phyloP scores from a whole-genome alignment of 2,888 invertebrate genomes.

The Fissipunctia ypsillon region DNA sequence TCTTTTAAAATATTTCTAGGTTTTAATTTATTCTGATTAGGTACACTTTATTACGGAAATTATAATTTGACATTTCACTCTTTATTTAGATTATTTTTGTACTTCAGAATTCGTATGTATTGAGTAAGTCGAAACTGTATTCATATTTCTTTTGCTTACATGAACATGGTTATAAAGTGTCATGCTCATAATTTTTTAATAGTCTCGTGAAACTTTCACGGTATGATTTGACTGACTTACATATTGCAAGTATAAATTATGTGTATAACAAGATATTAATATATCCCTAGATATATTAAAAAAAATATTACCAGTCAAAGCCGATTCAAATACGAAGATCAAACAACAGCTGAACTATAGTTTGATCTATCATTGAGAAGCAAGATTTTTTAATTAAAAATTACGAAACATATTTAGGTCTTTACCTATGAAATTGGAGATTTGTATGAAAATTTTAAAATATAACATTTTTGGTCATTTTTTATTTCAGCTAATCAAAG shows the following conservation, averaged over 20 bases:
- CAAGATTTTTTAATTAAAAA: conserved; percentile 1
- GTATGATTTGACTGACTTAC: conserved; percentile 5
- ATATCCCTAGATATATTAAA: background rate
- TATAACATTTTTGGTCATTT: no score
- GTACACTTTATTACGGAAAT: background rate
- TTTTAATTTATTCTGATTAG: background rate
- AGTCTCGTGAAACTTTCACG: conserved; percentile 1
- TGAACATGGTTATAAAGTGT: background rate
- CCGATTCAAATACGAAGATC: background rate
- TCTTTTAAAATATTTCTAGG: background rate
- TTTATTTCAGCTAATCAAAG: no score
- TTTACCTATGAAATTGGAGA: no score
- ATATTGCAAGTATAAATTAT: background rate
- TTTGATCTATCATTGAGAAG: background rate
- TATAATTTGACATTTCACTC: no score
- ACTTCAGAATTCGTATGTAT: background rate
- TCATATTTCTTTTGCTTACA: background rate
- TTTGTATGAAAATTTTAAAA: no score
- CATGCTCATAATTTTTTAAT: conserved; percentile 1
- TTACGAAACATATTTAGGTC: background rate
- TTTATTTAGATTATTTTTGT: background rate
- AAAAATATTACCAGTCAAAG: background rate
- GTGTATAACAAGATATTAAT: background rate
- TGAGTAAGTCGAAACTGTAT: background rate
- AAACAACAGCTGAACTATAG: background rate